Evolutionary conservation across 1,140 invertebrate species (phyloP), one percentile per base, ranked within the genome.

Genomic region (Papilio polyxenes): DNA sequence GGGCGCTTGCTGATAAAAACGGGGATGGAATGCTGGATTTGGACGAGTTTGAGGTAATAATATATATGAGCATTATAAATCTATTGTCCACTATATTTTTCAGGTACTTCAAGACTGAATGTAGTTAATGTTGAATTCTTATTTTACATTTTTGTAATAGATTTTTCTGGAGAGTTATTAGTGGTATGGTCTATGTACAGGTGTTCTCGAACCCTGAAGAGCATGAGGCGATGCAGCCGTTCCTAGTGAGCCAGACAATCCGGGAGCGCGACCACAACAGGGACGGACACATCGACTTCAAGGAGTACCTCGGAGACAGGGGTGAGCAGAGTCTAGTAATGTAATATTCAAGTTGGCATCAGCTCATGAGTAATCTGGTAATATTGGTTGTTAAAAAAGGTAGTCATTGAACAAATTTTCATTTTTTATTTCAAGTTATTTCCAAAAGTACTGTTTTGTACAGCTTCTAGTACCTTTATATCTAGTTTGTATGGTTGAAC

Each of bases 121-220:
- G n/a, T n/a, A n/a, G n/a, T n/a, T n/a, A n/a, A n/a, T n/a, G n/a
- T n/a, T n/a, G n/a, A n/a, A n/a, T n/a, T n/a, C n/a, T n/a, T n/a
- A n/a, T n/a, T n/a, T n/a, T n/a, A n/a, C n/a, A n/a, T n/a, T n/a
- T n/a, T 56, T 56, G 17, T 7, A 17, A 17, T 3, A 3, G n/a
- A 8, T 9, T 20, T 13, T 9, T 51, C 49, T 51, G 6, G 49
- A 11, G 10, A 51, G 11, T 13, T 37, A 15, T 80, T 56, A 62
- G 7, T 40, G 40, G 17, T 44, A 17, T 44, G 40, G n/a, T 77
- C 75, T 23, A 31, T 72, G 1, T 72, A 3, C 85, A 94, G 93
- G 87, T 92, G 53, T 99, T 99, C 91, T 97, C 97, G 59, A 98
- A 98, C 95, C 99, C 99, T 0, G 98, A 99, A 94, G 98, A 99